Evolutionary conservation across 2,888 invertebrate species (phyloP).

Genomic region (Sinohyriopsis cumingii): DNA sequence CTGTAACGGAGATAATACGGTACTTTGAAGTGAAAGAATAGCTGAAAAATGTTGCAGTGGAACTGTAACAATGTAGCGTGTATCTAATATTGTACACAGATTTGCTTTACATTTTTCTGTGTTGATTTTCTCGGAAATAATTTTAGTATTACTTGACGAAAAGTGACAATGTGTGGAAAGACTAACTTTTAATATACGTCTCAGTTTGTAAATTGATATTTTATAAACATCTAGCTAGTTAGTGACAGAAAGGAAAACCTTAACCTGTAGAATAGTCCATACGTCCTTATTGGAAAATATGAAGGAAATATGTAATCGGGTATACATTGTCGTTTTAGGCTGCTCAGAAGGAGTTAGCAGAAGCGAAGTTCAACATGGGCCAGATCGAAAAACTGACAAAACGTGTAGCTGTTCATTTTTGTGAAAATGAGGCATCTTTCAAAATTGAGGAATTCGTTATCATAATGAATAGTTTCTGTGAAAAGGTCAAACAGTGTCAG

Average conservation of each 20-base stretch:
- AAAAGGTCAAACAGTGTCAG: slow-evolving; percentile 72
- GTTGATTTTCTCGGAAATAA: too few relatives aligned
- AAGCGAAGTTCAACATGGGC: slow-evolving; percentile 82
- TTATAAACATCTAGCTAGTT: neutral
- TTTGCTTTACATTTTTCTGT: too few relatives aligned
- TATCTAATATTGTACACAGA: too few relatives aligned
- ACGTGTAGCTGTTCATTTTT: slow-evolving; percentile 92
- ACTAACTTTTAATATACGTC: neutral
- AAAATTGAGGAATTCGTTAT: slow-evolving; percentile 95
- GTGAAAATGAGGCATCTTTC: slow-evolving; percentile 91
- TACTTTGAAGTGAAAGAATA: too few relatives aligned
- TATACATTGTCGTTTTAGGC: slow-evolving; percentile 31
- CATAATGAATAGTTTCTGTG: slow-evolving; percentile 90
- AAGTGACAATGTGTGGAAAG: neutral
- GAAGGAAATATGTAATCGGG: too few relatives aligned
- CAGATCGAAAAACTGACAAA: slow-evolving; percentile 86
- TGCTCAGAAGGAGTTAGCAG: slow-evolving; percentile 59
- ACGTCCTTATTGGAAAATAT: too few relatives aligned
- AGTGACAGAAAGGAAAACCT: too few relatives aligned
- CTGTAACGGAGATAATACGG: too few relatives aligned
- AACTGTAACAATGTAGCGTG: too few relatives aligned
- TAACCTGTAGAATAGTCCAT: too few relatives aligned
- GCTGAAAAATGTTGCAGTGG: too few relatives aligned
- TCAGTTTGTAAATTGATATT: neutral
- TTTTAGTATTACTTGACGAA: too few relatives aligned